Evolutionary conservation across 2,888 invertebrate species (phyloP).

Genomic region (Harmothoe impar): DNA sequence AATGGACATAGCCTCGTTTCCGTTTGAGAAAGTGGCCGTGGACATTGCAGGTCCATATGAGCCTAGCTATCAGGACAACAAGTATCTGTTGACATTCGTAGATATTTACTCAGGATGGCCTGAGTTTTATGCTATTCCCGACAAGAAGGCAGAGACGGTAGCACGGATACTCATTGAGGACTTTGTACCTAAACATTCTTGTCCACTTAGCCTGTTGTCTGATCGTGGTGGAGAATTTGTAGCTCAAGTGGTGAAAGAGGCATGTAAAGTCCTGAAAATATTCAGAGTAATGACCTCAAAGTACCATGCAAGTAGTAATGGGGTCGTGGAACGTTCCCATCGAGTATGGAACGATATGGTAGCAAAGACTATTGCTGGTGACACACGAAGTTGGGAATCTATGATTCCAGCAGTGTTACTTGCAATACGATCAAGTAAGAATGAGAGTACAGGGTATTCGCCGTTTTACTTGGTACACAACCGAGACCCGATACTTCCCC

Average conservation of each 20-base stretch:
- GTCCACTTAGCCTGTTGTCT: background rate
- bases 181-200: background rate
- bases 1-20: background rate
- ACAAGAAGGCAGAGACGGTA: slow-evolving; percentile 13
- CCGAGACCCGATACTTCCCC: background rate
- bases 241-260: background rate
- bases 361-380: background rate
- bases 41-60: background rate
- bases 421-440: background rate
- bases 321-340: background rate
- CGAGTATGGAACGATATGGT: background rate
- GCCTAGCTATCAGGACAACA: background rate
- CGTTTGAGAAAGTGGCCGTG: background rate
- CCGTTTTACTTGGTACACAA: background rate
- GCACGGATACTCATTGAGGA: background rate
- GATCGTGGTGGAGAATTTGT: background rate
- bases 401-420: background rate
- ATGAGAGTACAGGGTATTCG: background rate
- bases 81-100: background rate
- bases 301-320: background rate
- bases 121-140: background rate
- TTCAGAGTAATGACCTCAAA: no score
- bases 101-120: background rate
- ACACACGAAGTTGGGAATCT: background rate
- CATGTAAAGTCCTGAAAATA: no score